phyloP scores from a whole-genome alignment of 2,888 invertebrate species.

The Autographa gamma region DNA sequence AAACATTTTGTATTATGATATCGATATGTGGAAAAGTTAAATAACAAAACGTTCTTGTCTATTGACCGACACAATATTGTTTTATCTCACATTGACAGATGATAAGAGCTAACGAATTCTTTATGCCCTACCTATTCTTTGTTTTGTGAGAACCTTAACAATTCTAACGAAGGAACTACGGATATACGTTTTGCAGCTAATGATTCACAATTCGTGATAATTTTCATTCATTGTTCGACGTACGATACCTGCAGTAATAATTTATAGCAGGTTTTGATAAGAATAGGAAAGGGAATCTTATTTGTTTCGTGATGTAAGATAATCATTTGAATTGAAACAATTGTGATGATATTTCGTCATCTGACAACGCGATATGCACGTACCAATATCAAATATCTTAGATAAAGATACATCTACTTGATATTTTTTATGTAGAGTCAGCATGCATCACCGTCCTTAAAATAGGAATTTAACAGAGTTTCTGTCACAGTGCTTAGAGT shows the following conservation, averaged over 20 bases:
- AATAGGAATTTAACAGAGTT: not conserved
- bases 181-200: constrained; percentile 23
- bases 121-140: constrained; percentile 5
- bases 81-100: constrained; percentile 35
- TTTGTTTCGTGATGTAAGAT: not conserved
- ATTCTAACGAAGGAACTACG: constrained; percentile 2
- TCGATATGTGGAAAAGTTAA: constrained; percentile 46
- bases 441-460: not conserved
- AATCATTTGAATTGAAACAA: not conserved
- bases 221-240: constrained; percentile 41
- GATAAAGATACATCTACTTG: not conserved
- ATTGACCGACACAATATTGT: constrained; percentile 41
- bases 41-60: constrained; percentile 30
- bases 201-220: constrained; percentile 45
- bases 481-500: not conserved
- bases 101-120: constrained; percentile 23
- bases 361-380: not conserved
- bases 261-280: constrained; percentile 37
- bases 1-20: constrained; percentile 7
- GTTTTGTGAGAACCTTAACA: not conserved
- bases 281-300: constrained; percentile 28
- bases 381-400: not conserved
- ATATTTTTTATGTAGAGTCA: not conserved
- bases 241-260: constrained; percentile 50
- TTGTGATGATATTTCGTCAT: not conserved